Evolutionary conservation across 2,797 vertebrate genomes (phyloP).

Genomic region (Ispidina picta): DNA sequence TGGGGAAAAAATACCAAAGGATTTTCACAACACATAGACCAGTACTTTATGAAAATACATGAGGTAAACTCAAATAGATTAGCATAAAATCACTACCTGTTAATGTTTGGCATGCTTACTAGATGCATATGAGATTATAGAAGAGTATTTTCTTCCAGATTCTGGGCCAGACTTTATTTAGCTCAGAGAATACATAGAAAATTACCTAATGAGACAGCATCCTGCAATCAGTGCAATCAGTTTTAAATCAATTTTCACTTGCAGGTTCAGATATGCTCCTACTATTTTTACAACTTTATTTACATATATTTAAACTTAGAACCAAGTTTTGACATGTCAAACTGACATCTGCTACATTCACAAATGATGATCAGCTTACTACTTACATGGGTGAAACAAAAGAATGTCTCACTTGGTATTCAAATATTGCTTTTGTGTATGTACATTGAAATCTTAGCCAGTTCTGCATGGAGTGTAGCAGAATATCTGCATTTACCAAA

Average conservation of each 20-base stretch:
- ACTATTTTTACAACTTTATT: background rate
- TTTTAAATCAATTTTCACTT: background rate
- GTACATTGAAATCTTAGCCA: background rate
- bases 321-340: background rate
- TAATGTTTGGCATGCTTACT: background rate
- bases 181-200: constrained; percentile 52
- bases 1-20: background rate
- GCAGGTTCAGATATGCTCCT: background rate
- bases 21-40: background rate
- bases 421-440: background rate
- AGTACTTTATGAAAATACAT: background rate
- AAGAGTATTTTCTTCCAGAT: constrained; percentile 6
- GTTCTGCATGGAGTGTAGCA: background rate
- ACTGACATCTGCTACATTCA: background rate
- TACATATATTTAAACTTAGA: background rate
- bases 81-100: background rate
- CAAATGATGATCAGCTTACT: background rate
- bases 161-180: background rate
- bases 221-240: background rate
- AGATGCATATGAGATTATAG: background rate
- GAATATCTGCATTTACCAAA: background rate
- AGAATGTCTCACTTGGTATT: background rate
- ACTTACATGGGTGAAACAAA: background rate
- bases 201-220: background rate
- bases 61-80: background rate